These are phyloP conservation scores for Eristalis tenax DNA, from an alignment of 2,888 invertebrate species.

Conservation along the genomic window DNA sequence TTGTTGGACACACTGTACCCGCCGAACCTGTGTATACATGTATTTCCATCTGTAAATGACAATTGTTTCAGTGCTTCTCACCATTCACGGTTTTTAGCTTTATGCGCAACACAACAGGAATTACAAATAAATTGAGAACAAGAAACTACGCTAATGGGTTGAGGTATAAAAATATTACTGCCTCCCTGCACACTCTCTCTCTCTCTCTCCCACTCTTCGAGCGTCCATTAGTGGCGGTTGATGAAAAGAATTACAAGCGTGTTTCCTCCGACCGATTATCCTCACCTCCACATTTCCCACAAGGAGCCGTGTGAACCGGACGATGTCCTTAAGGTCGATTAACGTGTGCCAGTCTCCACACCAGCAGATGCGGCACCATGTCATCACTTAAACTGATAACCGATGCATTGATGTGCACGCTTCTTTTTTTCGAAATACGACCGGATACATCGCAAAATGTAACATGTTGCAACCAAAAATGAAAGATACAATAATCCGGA, in stretches of 20 bases:
- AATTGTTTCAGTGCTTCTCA: neutral
- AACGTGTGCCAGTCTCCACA: neutral
- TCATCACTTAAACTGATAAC: neutral
- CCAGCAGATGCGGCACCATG: neutral
- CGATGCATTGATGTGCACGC: neutral
- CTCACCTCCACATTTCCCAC: neutral
- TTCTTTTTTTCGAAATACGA: too few species aligned
- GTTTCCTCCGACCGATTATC: neutral
- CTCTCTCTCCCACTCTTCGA: too few species aligned
- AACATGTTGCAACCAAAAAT: neutral
- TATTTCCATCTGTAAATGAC: too few species aligned
- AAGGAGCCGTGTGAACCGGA: neutral
- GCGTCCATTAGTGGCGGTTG: too few species aligned
- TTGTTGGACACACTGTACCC: too few species aligned
- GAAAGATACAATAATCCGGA: too few species aligned
- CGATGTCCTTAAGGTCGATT: neutral
- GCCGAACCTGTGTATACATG: too few species aligned
- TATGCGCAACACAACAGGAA: slow-evolving; percentile 21
- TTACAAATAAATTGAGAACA: neutral
- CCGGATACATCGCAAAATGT: neutral
- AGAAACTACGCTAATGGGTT: neutral
- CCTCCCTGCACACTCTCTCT: too few species aligned
- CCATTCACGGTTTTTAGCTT: neutral
- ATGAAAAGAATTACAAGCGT: too few species aligned
- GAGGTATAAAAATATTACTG: neutral